Percentiles rank a stretch among this genome's conserved stretches.
Evolutionary conservation across 2,888 invertebrate genomes (phyloP).

Genomic region (Acanthopleura granulata): DNA sequence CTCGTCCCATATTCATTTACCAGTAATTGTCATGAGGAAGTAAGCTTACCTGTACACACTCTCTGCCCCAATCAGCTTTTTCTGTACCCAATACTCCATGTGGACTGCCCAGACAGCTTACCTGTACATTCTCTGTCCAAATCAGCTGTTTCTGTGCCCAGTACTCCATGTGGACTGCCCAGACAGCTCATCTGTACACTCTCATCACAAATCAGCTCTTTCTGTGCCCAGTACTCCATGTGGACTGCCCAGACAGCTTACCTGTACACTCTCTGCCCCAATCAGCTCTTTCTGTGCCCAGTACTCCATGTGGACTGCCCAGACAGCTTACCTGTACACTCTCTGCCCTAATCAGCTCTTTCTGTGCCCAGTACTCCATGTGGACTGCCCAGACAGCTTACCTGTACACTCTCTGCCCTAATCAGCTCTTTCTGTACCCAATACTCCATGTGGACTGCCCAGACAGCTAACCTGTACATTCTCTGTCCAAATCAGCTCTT

Average conservation of each 20-base stretch:
- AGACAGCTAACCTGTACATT: constrained; percentile 1
- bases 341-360: no score
- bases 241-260: neutral
- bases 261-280: neutral
- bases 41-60: no score
- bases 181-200: neutral
- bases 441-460: neutral
- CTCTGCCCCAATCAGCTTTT: no score
- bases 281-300: neutral
- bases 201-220: neutral
- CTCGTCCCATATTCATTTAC: no score
- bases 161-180: neutral
- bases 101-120: neutral
- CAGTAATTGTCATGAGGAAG: no score
- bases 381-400: neutral
- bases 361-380: no score
- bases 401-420: constrained; percentile 6
- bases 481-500: constrained; percentile 5
- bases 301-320: neutral
- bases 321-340: neutral
- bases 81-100: no score
- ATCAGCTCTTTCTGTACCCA: constrained; percentile 7
- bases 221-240: neutral
- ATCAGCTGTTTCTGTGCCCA: neutral
- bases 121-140: constrained; percentile 4